These are phyloP conservation scores for Cladopsammia gracilis DNA, from an alignment of 64 coral and sea anemone genomes.

Conservation along the genomic window DNA sequence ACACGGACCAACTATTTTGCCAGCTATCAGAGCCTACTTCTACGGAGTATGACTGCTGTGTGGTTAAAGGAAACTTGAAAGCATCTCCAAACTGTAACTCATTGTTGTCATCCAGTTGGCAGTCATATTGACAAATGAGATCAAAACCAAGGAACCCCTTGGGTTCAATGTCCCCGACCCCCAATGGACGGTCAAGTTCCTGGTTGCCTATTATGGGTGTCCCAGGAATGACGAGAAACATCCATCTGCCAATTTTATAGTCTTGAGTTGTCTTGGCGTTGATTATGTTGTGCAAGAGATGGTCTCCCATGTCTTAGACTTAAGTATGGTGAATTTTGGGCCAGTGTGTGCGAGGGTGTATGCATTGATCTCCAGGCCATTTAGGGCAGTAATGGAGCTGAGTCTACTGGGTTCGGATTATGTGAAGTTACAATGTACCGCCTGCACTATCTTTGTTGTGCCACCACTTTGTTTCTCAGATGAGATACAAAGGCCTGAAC, in stretches of 20 bases:
- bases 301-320: neutral
- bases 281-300: neutral
- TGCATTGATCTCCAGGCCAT: neutral
- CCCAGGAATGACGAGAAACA: neutral
- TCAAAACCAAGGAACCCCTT: conserved; percentile 62
- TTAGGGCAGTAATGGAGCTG: conserved; percentile 20
- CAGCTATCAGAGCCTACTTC: conserved; percentile 47
- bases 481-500: conserved; percentile 12
- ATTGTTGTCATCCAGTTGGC: neutral
- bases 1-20: too few species aligned
- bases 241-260: conserved; percentile 28
- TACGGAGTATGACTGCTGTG: conserved; percentile 17
- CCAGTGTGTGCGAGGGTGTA: too few species aligned
- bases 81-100: conserved; percentile 4
- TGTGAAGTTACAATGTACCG: neutral
- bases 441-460: neutral
- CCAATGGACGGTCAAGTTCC: neutral
- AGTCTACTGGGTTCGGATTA: neutral
- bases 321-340: neutral
- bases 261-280: neutral
- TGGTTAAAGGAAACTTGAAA: neutral
- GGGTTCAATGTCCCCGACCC: conserved; percentile 52
- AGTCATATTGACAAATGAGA: conserved; percentile 11
- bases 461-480: neutral
- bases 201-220: neutral